Evolutionary conservation across 2,113 vertebrate genomes (phyloP), one percentile per base, ranked within the genome.

Genomic region (Rallus limicola): DNA sequence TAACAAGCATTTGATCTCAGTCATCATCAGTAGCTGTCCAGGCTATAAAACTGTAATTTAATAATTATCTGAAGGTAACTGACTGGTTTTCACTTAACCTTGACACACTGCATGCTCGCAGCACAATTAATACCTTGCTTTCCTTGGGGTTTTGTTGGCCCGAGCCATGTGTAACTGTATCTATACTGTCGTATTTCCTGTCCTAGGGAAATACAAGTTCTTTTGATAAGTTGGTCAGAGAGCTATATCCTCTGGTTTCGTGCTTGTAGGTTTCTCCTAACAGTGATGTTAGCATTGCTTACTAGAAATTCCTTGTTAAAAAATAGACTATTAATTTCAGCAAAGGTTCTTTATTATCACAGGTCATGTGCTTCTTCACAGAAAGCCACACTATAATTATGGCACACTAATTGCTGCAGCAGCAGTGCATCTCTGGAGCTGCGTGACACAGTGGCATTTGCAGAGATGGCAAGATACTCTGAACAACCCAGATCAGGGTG

Each of bases 401-500:
- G 3, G 69, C 40, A 64, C 44, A 36, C 25, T 52, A 72, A 69
- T 6, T 83, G 53, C 46, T 42, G 65, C 33, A 53, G 59, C 81
- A 59, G 75, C 74, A 16, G 77, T 20, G 10, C n/a, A 16, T 20
- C 62, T 82, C 75, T 36, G 33, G 46, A 67, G 38, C 52, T 23
- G 38, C 0, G 3, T 31, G 58, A 72, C 42, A 14, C n/a, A 34
- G 55, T 7, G 38, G 26, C 64, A 59, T n/a, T 62, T 3, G 2
- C 23, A 8, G 36, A 75, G 56, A n/a, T 28, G 40, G 44, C 26
- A 64, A 60, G 55, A 19, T 34, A 5, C 40, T 71, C 44, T 23
- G 25, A 46, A 36, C 48, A 55, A 10, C 58, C 48, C 16, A 7
- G n/a, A 50, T 16, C 23, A 20, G 33, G 6, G 15, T 0, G 1